Base-by-base conservation (phyloP, 2,888 invertebrate species). In the Drosophila demipolita region DNA sequence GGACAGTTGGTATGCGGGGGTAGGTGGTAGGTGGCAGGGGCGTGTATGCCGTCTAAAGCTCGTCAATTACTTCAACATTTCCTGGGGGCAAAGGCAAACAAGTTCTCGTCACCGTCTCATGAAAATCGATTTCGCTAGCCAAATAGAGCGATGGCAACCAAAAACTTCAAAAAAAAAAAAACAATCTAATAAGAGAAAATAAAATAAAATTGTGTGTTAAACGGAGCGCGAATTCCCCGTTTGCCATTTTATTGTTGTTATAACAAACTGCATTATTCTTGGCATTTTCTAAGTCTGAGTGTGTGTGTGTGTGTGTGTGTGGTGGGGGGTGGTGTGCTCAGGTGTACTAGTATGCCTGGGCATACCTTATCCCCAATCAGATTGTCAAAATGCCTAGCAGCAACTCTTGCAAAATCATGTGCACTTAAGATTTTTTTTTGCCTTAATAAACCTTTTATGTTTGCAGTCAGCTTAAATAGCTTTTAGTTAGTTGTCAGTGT, bases 61-160 rank as follows among this genome's bases (percentile, higher is more conserved):
- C 71, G 83, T 82, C 80, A 75, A 80, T 80, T 80, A 82, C 66
- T 82, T 75, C 45, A 79, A 52, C 66, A 68, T 79, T 82, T 80
- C 82, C 83, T 75, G 68, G 52, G 53, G 79, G 66, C 53, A 38
- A 66, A 78, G 64, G 75, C 71, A 74, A 80, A 82, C 80, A 80
- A 76, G 35, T 65, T 67, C 67, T 80, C 67, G 80, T 78, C 77
- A 78, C 78, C 78, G 79, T 63, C 52, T 58, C 62, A 53, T 63
- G 67, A 78, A 80, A 72, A 78, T 78, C 78, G 78, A 78, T 78
- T 78, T 35, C 50, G 62, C 15, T 63, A 42, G 29, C 59, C 59
- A 74, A 67, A 73, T 55, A 45, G 57, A 72, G 60, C 42, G 12
- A 42, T 66, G 50, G 36, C 36, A 75, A 57, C 45, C 20, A 54